Evolutionary conservation across 1,140 invertebrate genomes (phyloP), one percentile per base, ranked within the genome.

Genomic region (Mylabris phalerata): DNA sequence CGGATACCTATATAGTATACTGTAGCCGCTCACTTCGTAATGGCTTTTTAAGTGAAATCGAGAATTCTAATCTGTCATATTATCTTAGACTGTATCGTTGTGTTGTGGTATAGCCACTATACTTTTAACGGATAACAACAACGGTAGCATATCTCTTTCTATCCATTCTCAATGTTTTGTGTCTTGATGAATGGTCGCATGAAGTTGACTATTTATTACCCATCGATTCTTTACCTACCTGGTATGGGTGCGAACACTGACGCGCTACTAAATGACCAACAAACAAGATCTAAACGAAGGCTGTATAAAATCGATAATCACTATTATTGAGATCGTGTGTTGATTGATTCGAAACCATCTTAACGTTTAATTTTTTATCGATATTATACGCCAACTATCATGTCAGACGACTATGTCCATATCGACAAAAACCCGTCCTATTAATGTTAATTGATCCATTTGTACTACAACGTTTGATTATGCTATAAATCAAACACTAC

Each of bases 21-120:
- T 32, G 32, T 19, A 19, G 32, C 32, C 32, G 32, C 7, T 48
- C 4, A 19, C 26, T 50, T 55, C 54, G 51, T 62, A 65, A 65
- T 65, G 63, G 61, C 57, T 60, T 63, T 63, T 65, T 65, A 65
- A 65, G 63, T 65, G 63, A 65, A 65, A 62, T 65, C 61, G 45
- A 50, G 61, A 63, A 60, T 65, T 65, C 58, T 57, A 65, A 65
- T 65, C 63, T 65, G 63, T 65, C 63, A 62, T 60, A 58, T 63
- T 62, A 63, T 65, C 60, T 60, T 46, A 46, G 46, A 25, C 45
- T 61, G 62, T 64, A 64, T 64, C 62, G 46, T 24, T 27, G 32
- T 19, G 19, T 32, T 7, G 32, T 32, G 32, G 32, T 32, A 32
- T 32, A 32, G 32, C 32, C 32, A 32, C 32, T 32, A 32, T 32